phyloP scores from a whole-genome alignment of 2,888 invertebrate genomes.

The Drosophila kokeensis region DNA sequence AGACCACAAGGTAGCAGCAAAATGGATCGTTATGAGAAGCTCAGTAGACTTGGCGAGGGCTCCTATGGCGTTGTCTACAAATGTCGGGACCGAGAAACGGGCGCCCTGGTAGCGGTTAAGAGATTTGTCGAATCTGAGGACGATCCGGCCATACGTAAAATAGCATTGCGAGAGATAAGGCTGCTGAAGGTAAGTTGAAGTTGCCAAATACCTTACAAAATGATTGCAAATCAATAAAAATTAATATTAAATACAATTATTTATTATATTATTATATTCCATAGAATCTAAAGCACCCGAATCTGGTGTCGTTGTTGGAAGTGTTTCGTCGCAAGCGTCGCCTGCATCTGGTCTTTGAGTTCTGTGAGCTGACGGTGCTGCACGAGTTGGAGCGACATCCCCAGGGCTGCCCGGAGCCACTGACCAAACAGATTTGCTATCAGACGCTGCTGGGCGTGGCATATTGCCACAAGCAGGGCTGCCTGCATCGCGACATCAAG shows the following conservation, averaged over 20 bases:
- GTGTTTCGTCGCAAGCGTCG: slow-evolving; percentile 98
- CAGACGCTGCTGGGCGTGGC: slow-evolving; percentile 97
- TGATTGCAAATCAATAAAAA: neutral
- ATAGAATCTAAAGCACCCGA: slow-evolving; percentile 99
- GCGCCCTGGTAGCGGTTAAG: slow-evolving; percentile 97
- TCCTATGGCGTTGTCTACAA: slow-evolving; percentile 93
- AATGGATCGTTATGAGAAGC: slow-evolving; percentile 97
- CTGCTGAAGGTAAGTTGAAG: slow-evolving; percentile 92
- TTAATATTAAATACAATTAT: neutral
- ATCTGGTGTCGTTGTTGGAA: slow-evolving; percentile 98
- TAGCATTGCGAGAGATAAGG: slow-evolving; percentile 96
- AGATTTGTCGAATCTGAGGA: slow-evolving; percentile 99
- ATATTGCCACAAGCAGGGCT: slow-evolving; percentile 98
- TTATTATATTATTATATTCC: no score
- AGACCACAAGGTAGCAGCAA: slow-evolving; percentile 94
- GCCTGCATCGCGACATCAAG: slow-evolving; percentile 98
- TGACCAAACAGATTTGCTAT: slow-evolving; percentile 96
- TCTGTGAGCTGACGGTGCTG: slow-evolving; percentile 98
- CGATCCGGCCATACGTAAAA: slow-evolving; percentile 97
- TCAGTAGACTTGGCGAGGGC: slow-evolving; percentile 96
- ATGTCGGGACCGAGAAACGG: slow-evolving; percentile 97
- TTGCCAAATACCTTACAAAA: neutral
- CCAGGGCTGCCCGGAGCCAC: slow-evolving; percentile 94
- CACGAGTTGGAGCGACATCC: slow-evolving; percentile 98
- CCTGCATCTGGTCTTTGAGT: slow-evolving; percentile 99